Conservation (phyloP, 2,888 invertebrate genomes). For the Latrodectus hesperus region DNA sequence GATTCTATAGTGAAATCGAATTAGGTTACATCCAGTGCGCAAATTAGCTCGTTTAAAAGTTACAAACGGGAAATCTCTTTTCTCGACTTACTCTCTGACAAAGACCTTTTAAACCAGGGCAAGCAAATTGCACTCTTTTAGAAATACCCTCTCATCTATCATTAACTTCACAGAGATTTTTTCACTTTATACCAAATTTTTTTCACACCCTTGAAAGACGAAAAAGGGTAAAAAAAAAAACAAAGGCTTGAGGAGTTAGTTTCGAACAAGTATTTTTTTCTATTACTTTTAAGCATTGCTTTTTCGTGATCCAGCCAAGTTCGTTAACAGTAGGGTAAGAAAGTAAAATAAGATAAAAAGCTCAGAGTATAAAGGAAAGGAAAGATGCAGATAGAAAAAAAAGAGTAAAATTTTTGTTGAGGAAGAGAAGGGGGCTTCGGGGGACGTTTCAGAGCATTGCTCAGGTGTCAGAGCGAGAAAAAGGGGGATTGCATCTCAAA, state of each 20-base stretch:
- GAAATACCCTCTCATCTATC: constrained; percentile 53
- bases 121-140: constrained; percentile 56
- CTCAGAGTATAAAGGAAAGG: constrained; percentile 14
- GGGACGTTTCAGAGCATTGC: constrained; percentile 35
- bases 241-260: constrained; percentile 22
- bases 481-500: constrained; percentile 44
- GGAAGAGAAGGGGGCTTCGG: constrained; percentile 8
- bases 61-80: constrained; percentile 26
- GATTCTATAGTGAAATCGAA: no score
- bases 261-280: constrained; percentile 24
- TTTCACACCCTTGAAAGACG: background rate
- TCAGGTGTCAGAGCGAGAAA: constrained; percentile 54
- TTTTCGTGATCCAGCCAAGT: constrained; percentile 28
- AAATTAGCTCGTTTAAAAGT: constrained; percentile 41
- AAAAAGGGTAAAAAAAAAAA: background rate
- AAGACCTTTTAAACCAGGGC: constrained; percentile 12
- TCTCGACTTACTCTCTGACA: constrained; percentile 23
- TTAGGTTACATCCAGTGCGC: no score
- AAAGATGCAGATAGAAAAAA: background rate
- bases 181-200: constrained; percentile 35
- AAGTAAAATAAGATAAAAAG: constrained; percentile 50
- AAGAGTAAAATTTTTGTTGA: background rate
- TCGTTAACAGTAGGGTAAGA: constrained; percentile 50
- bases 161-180: constrained; percentile 51
- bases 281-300: constrained; percentile 9